phyloP scores from a whole-genome alignment of 1,140 invertebrate genomes.

The Diorhabda carinulata region DNA sequence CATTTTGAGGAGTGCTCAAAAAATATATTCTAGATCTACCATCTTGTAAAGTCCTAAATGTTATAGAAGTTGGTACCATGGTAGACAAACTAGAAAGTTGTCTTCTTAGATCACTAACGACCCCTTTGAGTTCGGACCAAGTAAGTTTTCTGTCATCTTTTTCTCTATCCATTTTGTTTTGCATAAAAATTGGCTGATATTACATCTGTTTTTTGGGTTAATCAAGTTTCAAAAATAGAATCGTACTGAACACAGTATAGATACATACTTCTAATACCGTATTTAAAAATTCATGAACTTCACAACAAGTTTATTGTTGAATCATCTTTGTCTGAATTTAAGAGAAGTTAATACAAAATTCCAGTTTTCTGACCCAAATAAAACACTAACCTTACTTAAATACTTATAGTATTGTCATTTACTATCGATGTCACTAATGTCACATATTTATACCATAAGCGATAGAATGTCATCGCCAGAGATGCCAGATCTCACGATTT shows the following conservation, averaged over 20 bases:
- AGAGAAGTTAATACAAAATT: constrained; percentile 16
- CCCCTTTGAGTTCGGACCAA: constrained; percentile 76
- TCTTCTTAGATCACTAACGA: constrained; percentile 77
- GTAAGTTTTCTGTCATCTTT: constrained; percentile 45
- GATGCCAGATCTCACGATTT: too few species aligned
- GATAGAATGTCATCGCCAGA: too few species aligned
- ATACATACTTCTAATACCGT: constrained; percentile 4
- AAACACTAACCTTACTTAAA: constrained; percentile 27
- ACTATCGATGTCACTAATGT: neutral
- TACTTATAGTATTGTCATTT: constrained; percentile 5
- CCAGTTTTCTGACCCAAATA: constrained; percentile 26
- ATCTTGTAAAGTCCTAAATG: constrained; percentile 72
- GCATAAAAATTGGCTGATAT: constrained; percentile 8
- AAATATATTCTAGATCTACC: constrained; percentile 84
- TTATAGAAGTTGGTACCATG: constrained; percentile 73
- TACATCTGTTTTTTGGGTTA: constrained; percentile 27
- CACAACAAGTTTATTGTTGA: neutral
- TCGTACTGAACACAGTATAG: neutral
- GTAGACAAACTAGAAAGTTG: constrained; percentile 71
- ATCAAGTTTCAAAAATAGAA: constrained; percentile 22
- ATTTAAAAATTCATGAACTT: neutral
- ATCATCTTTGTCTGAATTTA: constrained; percentile 5
- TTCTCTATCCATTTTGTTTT: constrained; percentile 26
- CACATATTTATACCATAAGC: too few species aligned
- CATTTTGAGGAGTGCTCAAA: constrained; percentile 75